Evolutionary conservation across 1,140 invertebrate species (phyloP).

Genomic region (Glossosoma conforme): DNA sequence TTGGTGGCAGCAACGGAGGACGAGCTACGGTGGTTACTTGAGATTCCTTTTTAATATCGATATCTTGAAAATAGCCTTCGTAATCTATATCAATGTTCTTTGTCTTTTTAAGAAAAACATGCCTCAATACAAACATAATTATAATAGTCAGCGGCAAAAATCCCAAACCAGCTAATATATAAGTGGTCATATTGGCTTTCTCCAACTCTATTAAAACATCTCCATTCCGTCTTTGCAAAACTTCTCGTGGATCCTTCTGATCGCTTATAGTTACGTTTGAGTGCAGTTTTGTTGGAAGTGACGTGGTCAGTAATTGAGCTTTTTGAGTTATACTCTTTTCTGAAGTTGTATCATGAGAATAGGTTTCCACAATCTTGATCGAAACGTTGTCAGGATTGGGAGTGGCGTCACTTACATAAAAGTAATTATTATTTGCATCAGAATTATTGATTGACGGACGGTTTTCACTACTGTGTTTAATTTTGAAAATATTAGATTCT

Average conservation of each 20-base stretch:
- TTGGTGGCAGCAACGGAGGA: slow-evolving; percentile 48
- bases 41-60: slow-evolving; percentile 46
- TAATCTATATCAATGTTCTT: slow-evolving; percentile 56
- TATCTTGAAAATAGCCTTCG: slow-evolving; percentile 53
- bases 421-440: slow-evolving; percentile 17
- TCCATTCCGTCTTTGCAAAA: slow-evolving; percentile 35
- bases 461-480: not conserved
- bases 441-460: not conserved
- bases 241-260: slow-evolving; percentile 16
- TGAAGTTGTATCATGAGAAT: not conserved
- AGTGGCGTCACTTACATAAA: slow-evolving; percentile 8
- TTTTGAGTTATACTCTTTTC: not conserved
- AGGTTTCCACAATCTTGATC: not conserved
- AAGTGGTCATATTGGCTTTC: slow-evolving; percentile 53
- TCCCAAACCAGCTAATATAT: slow-evolving; percentile 55
- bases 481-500: slow-evolving; percentile 6
- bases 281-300: not conserved
- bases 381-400: not conserved
- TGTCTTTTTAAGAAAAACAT: slow-evolving; percentile 50
- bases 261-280: slow-evolving; percentile 3
- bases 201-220: slow-evolving; percentile 52
- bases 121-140: slow-evolving; percentile 50
- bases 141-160: slow-evolving; percentile 55
- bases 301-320: not conserved
- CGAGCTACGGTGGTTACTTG: slow-evolving; percentile 46